Conservation (phyloP, 2,113 vertebrate species). For the Trichechus manatus region DNA sequence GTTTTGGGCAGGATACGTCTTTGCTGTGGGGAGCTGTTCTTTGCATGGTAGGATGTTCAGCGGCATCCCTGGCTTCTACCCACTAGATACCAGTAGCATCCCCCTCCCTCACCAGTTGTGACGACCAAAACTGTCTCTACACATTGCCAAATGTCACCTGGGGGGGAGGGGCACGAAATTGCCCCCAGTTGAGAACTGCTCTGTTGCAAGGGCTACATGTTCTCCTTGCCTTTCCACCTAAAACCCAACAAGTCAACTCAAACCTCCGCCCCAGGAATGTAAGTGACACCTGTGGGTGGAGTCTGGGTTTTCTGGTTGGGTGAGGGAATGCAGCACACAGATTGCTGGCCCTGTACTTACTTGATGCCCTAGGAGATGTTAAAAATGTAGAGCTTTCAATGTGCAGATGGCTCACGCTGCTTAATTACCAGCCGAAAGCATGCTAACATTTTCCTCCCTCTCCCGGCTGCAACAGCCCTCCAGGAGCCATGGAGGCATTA, state of each 20-base stretch:
- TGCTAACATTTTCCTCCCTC: slow-evolving; percentile 29
- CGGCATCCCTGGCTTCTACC: background rate
- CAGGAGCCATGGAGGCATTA: background rate
- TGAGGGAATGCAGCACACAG: background rate
- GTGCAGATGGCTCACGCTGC: slow-evolving; percentile 78
- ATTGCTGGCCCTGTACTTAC: slow-evolving; percentile 63
- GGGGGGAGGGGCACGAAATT: background rate
- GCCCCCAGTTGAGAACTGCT: background rate
- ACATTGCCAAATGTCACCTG: background rate
- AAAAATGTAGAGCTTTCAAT: slow-evolving; percentile 71
- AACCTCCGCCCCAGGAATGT: background rate
- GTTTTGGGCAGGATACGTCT: background rate
- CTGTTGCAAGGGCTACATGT: background rate
- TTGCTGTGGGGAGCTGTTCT: background rate
- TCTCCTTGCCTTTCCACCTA: background rate
- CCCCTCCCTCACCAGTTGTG: background rate
- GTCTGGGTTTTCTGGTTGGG: background rate
- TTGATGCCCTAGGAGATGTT: slow-evolving; percentile 78
- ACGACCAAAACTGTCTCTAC: background rate
- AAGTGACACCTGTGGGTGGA: slow-evolving; percentile 70
- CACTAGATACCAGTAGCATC: background rate
- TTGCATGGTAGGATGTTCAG: background rate
- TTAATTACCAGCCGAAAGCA: slow-evolving; percentile 78
- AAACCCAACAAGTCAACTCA: background rate
- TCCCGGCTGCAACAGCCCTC: slow-evolving; percentile 58